Evolutionary conservation across 1,140 invertebrate species (phyloP), one percentile per base, ranked within the genome.

Genomic region (Drosophila ohnishii): DNA sequence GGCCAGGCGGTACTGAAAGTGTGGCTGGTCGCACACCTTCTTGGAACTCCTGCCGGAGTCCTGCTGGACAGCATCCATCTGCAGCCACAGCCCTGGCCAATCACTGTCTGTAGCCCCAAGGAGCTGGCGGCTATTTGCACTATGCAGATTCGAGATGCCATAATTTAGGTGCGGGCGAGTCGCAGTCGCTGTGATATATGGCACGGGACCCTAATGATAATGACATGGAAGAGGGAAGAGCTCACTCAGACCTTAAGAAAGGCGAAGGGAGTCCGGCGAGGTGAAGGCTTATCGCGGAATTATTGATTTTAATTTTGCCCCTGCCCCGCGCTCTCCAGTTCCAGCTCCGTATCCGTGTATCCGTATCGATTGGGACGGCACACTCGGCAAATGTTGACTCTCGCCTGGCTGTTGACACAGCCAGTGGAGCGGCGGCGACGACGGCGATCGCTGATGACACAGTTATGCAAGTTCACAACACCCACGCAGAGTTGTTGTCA

Each of bases 401-500:
- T 62, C 47, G 47, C 28, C 28, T 9, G 13, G 51, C 6, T 77
- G 50, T 82, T 85, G 73, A 62, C 81, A 78, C 81, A 79, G 19
- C 51, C 75, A 22, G 50, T 19, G 35, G 45, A 34, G 28, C 48
- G 45, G 7, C 34, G 55, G 16, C 14, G 25, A 32, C 14, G 25
- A 32, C 40, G 16, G 3, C 44, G 44, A 45, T 30, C 32, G 32
- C 32, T 28, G 25, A 25, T 78, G 83, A 84, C 85, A 88, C 78
- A 88, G 85, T 89, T 88, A 87, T 87, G 84, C 84, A 87, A 87
- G 84, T 87, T 80, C 62, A 84, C 55, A 84, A 88, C 84, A 88
- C 84, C 84, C 84, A 88, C 84, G 84, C 84, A 83, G 56, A 75
- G 56, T 58, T 61, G 50, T 58, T 61, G 50, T 61, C 69, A 50